Evolutionary conservation across 2,888 invertebrate species (phyloP).

Genomic region (Melinaea marsaeus): DNA sequence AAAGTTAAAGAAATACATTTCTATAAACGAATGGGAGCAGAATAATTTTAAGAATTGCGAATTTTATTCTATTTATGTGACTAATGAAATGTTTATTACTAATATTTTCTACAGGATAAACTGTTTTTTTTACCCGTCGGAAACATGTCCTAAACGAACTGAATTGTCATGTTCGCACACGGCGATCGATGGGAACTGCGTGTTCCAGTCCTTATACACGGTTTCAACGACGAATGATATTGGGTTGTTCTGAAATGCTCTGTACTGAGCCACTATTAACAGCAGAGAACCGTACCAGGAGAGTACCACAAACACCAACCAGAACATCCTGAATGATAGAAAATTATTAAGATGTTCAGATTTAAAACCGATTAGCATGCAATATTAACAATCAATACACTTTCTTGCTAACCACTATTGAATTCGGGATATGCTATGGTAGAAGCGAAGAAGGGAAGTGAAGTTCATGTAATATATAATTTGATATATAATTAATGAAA

Average conservation of each 20-base stretch:
- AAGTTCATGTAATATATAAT: too few relatives aligned
- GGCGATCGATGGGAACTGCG: slow-evolving; percentile 83
- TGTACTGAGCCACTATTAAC: slow-evolving; percentile 78
- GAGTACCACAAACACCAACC: slow-evolving; percentile 77
- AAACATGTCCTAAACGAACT: slow-evolving; percentile 80
- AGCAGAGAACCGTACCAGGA: slow-evolving; percentile 80
- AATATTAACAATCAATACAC: too few relatives aligned
- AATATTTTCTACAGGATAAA: not conserved
- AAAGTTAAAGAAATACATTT: not conserved
- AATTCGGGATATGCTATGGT: slow-evolving; percentile 7
- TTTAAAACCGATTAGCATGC: too few relatives aligned
- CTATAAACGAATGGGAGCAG: slow-evolving; percentile 38
- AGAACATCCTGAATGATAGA: slow-evolving; percentile 74
- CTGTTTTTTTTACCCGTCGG: slow-evolving; percentile 76
- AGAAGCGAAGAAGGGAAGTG: too few relatives aligned
- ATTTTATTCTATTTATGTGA: too few relatives aligned
- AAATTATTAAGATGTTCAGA: not conserved
- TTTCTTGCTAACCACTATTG: not conserved
- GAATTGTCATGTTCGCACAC: slow-evolving; percentile 85
- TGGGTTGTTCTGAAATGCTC: slow-evolving; percentile 83
- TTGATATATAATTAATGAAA: too few relatives aligned
- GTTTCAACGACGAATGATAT: slow-evolving; percentile 89
- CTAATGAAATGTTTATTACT: too few relatives aligned
- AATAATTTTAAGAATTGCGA: too few relatives aligned
- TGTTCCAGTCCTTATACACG: slow-evolving; percentile 85